Base-by-base conservation (phyloP, 2,797 vertebrate genomes). In the Crocodylus rhombifer region DNA sequence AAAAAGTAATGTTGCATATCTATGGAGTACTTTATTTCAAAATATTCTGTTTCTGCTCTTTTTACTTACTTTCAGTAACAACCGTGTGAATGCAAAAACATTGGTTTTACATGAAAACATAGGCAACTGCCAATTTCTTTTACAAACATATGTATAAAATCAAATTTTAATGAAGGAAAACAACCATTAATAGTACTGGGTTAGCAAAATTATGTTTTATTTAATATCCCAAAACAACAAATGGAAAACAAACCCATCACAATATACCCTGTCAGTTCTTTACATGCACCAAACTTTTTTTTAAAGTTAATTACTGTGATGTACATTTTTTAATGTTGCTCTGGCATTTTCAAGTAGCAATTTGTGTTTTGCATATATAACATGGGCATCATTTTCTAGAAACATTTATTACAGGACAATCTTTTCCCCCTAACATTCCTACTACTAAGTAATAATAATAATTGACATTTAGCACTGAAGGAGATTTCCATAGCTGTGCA, bases 101-200 rank as follows among this genome's bases (percentile, higher is more conserved):
- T 16, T 76, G 16, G 56, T 89, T 80, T 95, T 87, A 18, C 28
- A 4, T 25, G 1, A 26, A 26, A 82, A 65, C n/a, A 4, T 75
- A 75, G 86, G 28, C 51, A 2, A 86, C 74, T 65, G 16, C 2
- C 74, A 71, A 15, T 79, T 73, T 87, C 1, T 0, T 93, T 86
- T 79, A 42, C 7, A 64, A 23, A 30, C 17, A 63, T 33, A 7
- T 9, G 2, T 63, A 57, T 75, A 82, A 91, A 91, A 71, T 1
- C 5, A 85, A 5, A 88, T 65, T 5, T 82, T 92, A 14, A 8
- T 80, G 36, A 76, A 42, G 88, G 33, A 91, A 96, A 87, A 78
- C 78, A 1, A 84, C 58, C 82, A 20, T 23, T 88, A 7, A 64
- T 23, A 86, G 10, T 89, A 20, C 33, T 73, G 86, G 3, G 11